A percentile compares a stretch with the other conserved stretches of the same genome.
Conservation (phyloP, 2,113 vertebrate species). For the Lates calcarifer region DNA sequence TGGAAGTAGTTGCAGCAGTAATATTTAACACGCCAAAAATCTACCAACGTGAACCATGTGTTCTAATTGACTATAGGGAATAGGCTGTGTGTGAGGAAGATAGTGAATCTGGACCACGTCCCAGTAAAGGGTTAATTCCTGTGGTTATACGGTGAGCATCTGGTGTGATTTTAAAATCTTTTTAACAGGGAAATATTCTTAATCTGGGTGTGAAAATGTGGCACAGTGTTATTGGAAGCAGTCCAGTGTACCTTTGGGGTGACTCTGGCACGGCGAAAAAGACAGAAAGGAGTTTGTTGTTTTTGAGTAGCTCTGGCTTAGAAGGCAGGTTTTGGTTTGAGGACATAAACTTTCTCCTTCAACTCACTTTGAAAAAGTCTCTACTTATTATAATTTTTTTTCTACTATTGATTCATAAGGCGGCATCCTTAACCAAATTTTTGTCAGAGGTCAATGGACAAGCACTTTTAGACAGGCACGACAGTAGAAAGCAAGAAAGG, state of each 20-base stretch:
- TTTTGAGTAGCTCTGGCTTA: not conserved
- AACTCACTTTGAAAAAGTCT: conserved; percentile 3
- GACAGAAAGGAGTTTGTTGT: not conserved
- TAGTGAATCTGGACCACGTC: conserved; percentile 45
- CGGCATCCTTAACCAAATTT: not conserved
- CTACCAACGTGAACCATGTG: conserved; percentile 1
- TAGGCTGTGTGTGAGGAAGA: conserved; percentile 13
- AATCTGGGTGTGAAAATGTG: conserved; percentile 59
- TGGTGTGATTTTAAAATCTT: conserved; percentile 59
- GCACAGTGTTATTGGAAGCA: conserved; percentile 47
- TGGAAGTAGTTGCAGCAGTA: conserved; percentile 1
- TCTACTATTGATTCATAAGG: not conserved
- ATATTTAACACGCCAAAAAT: conserved; percentile 22
- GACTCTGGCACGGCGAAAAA: not conserved
- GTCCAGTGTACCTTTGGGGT: conserved; percentile 45
- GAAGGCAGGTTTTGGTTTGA: conserved; percentile 7
- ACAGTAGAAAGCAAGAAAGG: not conserved
- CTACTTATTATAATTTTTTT: no score
- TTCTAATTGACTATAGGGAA: conserved; percentile 46
- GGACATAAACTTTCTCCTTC: not conserved
- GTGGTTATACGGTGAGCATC: conserved; percentile 57
- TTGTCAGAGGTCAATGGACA: not conserved
- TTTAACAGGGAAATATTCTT: conserved; percentile 63
- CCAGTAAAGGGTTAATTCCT: conserved; percentile 58
- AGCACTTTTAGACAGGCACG: not conserved